Evolutionary conservation across 2,797 vertebrate genomes (phyloP).

Genomic region (Paratrypauchen microcephalus): DNA sequence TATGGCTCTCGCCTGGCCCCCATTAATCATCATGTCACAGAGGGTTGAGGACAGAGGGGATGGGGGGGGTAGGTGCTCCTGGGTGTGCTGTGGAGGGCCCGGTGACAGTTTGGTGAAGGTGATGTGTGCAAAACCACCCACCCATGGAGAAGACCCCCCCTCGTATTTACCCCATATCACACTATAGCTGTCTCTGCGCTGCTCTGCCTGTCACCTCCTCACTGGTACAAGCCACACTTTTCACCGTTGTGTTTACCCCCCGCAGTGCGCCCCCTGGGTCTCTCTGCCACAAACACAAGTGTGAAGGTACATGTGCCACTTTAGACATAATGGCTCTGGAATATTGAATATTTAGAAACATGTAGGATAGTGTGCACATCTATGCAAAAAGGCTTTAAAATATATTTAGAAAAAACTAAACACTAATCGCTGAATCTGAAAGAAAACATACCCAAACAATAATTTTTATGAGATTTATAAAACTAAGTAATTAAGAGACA

Average conservation of each 20-base stretch:
- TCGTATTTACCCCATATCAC: constrained; percentile 22
- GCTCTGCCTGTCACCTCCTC: constrained; percentile 44
- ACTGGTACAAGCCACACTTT: constrained; percentile 18
- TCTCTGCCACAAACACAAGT: constrained; percentile 53
- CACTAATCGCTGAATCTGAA: no score
- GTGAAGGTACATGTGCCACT: constrained; percentile 10
- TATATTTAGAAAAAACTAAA: no score
- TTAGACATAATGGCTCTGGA: neutral
- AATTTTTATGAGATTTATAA: no score
- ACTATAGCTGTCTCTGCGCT: constrained; percentile 27
- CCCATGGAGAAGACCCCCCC: constrained; percentile 53
- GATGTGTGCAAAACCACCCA: constrained; percentile 62
- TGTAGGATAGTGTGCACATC: neutral
- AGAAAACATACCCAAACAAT: no score
- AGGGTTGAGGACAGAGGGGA: constrained; percentile 33
- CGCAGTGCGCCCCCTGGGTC: constrained; percentile 44
- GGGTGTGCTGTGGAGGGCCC: constrained; percentile 25
- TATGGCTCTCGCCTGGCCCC: constrained; percentile 74
- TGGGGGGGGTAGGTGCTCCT: constrained; percentile 26
- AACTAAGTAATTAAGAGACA: no score
- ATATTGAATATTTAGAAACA: neutral
- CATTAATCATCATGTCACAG: constrained; percentile 88
- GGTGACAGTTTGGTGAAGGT: constrained; percentile 67
- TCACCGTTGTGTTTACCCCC: constrained; percentile 43
- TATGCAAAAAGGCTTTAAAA: neutral